These are phyloP conservation scores for Brachionus manjavacas DNA, from an alignment of 1,140 invertebrate species.

Conservation along the genomic window DNA sequence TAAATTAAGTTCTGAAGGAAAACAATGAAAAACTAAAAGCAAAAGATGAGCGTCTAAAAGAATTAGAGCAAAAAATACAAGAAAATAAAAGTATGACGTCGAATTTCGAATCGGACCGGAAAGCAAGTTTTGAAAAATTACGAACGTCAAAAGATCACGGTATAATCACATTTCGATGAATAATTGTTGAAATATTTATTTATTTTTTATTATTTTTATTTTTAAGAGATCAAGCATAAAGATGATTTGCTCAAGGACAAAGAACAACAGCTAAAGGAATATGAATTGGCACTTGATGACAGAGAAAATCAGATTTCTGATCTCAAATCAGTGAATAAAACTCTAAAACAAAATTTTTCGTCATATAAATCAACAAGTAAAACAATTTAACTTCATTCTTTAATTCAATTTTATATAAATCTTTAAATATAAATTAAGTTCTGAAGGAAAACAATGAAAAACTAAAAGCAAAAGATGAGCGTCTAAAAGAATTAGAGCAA, in stretches of 20 bases:
- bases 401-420: too few species aligned
- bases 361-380: too few species aligned
- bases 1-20: too few species aligned
- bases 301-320: too few species aligned
- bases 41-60: neutral
- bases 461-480: too few species aligned
- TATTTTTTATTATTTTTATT: neutral
- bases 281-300: neutral
- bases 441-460: too few species aligned
- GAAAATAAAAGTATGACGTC: neutral
- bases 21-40: neutral
- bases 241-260: too few species aligned
- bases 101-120: neutral
- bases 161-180: neutral
- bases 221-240: neutral
- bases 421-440: too few species aligned
- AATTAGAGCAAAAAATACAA: neutral
- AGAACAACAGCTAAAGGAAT: neutral
- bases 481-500: too few species aligned
- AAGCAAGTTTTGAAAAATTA: neutral
- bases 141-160: neutral
- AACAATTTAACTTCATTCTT: too few species aligned
- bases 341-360: too few species aligned
- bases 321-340: too few species aligned
- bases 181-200: neutral